A percentile compares a stretch with the other conserved stretches of the same genome.
phyloP scores from a whole-genome alignment of 2,113 vertebrate genomes.

The Entosphenus tridentatus region DNA sequence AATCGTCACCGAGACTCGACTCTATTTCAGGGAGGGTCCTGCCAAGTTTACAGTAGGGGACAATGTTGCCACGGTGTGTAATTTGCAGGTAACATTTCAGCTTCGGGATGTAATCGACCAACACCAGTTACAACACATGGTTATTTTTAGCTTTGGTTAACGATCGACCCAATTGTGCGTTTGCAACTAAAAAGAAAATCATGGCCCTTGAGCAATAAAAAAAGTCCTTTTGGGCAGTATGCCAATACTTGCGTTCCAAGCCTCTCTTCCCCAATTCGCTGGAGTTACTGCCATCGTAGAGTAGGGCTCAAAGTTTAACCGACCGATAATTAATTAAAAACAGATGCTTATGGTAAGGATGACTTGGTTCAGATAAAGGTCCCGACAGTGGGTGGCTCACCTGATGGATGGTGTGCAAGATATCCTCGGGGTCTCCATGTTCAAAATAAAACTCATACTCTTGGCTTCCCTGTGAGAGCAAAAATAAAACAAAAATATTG shows the following conservation, averaged over 20 bases:
- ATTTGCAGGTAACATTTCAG: too few relatives aligned
- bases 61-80: too few relatives aligned
- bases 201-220: not conserved
- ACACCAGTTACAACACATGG: too few relatives aligned
- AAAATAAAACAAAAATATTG: too few relatives aligned
- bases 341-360: not conserved
- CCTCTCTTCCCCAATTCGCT: not conserved
- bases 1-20: too few relatives aligned
- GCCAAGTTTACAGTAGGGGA: too few relatives aligned
- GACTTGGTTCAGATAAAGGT: not conserved
- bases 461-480: not conserved
- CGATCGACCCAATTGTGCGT: too few relatives aligned
- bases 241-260: not conserved
- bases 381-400: not conserved
- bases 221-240: not conserved
- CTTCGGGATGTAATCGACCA: too few relatives aligned
- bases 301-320: not conserved
- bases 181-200: too few relatives aligned
- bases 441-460: slow-evolving; percentile 1
- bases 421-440: slow-evolving; percentile 1
- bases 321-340: not conserved
- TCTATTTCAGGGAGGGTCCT: too few relatives aligned
- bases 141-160: too few relatives aligned
- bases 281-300: not conserved
- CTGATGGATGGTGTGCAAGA: slow-evolving; percentile 4